Evolutionary conservation across 2,797 vertebrate species (phyloP), one percentile per base, ranked within the genome.

Genomic region (Diceros bicornis): DNA sequence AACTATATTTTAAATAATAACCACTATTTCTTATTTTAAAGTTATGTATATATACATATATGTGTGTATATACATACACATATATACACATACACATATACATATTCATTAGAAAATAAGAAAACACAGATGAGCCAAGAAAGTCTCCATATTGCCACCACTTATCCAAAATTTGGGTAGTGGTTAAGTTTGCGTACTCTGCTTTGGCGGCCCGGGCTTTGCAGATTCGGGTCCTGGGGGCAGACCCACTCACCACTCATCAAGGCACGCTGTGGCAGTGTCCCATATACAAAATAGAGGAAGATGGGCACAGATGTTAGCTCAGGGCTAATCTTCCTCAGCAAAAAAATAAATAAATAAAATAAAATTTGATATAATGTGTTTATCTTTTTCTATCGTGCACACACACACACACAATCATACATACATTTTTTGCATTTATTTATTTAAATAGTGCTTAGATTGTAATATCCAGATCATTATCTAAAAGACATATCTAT

Each of bases 311-410:
- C n/a, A 37, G 37, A 37, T 37, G 37, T 37, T 37, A 37, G 37
- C 37, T 37, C 37, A 37, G 37, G 37, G 37, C 37, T 37, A 37
- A 37, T 37, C 37, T 37, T 37, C 37, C 37, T 37, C 37, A 37
- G 37, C 37, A 37, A 37, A 37, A 37, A 37, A 37, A 37, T 37
- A 37, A 37, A 37, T 37, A 37, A 37, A 37, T 94, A 82, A 94
- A 85, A 75, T 94, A 82, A 94, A 85, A 75, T 57, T 27, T 84
- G 12, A 83, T 72, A 55, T 32, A 57, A 34, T 75, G 9, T 71
- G 10, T 85, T 92, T 78, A 41, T 86, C 4, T 75, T 94, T 96
- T 87, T 90, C 27, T 86, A 13, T 77, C n/a, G 61, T 57, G 7
- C 2, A 59, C 61, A 59, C 29, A 47, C 37, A 81, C 0, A 72